Conservation (phyloP, 1,140 invertebrate species). For the Pentalonia nigronervosa region DNA sequence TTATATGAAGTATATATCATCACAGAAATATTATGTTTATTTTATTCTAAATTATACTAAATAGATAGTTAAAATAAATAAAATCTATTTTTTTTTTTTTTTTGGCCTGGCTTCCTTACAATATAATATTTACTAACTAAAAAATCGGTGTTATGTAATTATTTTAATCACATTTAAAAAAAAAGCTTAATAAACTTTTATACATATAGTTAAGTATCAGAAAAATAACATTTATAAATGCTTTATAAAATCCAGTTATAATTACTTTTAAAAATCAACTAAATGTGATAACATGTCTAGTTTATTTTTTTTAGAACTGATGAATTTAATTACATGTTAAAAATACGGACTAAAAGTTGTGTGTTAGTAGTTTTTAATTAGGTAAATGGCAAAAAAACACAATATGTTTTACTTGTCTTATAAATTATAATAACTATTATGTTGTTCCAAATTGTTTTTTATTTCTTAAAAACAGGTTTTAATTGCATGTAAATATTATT, state of each 20-base stretch:
- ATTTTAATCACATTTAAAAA: too few relatives aligned
- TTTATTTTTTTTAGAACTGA: background rate
- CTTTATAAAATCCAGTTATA: conserved; percentile 6
- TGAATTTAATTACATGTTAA: background rate
- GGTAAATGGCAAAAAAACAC: background rate
- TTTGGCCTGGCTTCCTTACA: too few relatives aligned
- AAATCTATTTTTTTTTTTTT: too few relatives aligned
- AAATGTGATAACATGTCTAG: background rate
- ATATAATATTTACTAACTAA: too few relatives aligned
- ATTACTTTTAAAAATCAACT: background rate
- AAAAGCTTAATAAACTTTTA: background rate
- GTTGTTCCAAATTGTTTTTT: too few relatives aligned
- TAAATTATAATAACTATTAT: background rate
- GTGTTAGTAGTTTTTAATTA: background rate
- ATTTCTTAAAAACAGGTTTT: too few relatives aligned
- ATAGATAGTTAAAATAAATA: too few relatives aligned
- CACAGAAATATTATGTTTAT: too few relatives aligned
- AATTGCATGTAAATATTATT: too few relatives aligned
- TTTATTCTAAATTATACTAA: too few relatives aligned
- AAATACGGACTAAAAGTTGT: background rate
- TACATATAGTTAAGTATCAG: background rate
- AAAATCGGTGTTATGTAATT: too few relatives aligned
- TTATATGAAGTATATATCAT: too few relatives aligned
- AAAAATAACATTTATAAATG: background rate
- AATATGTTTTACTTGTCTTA: background rate